Conservation (phyloP, 2,113 vertebrate genomes). For the Sapajus apella region DNA sequence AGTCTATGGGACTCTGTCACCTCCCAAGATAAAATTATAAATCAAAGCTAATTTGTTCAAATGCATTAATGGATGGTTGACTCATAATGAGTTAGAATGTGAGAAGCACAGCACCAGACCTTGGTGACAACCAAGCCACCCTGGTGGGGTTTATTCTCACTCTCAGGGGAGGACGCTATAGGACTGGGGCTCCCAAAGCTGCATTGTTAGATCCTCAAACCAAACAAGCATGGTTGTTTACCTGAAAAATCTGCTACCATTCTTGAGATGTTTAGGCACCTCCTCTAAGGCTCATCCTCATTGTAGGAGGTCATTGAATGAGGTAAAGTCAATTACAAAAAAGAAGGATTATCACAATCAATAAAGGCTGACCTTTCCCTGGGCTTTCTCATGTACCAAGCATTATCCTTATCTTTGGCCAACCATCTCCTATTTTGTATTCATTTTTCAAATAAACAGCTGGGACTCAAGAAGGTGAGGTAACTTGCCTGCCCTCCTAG, state of each 20-base stretch:
- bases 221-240: neutral
- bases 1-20: neutral
- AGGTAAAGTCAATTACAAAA: neutral
- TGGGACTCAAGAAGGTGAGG: neutral
- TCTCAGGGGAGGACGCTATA: fast-evolving
- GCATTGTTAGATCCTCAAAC: neutral
- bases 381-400: neutral
- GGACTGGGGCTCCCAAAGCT: neutral
- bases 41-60: neutral
- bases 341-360: fast-evolving
- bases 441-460: neutral
- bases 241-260: neutral
- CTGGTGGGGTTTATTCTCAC: neutral
- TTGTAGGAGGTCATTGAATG: neutral
- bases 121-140: neutral
- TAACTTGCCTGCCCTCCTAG: fast-evolving
- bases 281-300: neutral
- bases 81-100: too few species aligned
- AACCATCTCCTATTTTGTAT: neutral
- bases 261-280: neutral
- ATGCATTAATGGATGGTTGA: neutral
- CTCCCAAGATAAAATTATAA: neutral
- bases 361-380: neutral
- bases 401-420: neutral
- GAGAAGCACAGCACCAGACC: neutral